Evolutionary conservation across 2,888 invertebrate genomes (phyloP).

Genomic region (Xanthorhoe designata): DNA sequence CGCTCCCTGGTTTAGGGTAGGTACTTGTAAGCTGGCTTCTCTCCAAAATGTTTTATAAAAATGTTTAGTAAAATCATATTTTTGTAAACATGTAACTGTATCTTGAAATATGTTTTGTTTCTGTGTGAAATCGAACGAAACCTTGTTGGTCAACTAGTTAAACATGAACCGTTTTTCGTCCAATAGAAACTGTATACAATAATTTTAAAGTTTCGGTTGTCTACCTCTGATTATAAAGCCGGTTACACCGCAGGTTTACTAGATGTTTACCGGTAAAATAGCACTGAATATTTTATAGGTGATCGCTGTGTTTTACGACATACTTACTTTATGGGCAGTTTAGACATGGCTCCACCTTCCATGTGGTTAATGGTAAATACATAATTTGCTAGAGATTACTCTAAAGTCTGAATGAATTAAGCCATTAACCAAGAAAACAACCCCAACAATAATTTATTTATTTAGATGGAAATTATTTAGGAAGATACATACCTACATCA

Average conservation of each 20-base stretch:
- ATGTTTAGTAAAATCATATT: too few relatives aligned
- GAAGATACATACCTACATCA: too few relatives aligned
- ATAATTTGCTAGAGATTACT: too few relatives aligned
- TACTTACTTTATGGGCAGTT: slow-evolving; percentile 16
- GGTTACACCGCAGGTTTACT: slow-evolving; percentile 5
- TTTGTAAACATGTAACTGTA: too few relatives aligned
- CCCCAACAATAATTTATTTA: too few relatives aligned
- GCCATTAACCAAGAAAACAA: too few relatives aligned
- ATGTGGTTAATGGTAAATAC: not conserved
- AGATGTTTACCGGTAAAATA: slow-evolving; percentile 1
- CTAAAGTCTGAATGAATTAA: too few relatives aligned
- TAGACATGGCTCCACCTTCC: slow-evolving; percentile 11
- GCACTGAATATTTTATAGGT: slow-evolving; percentile 11
- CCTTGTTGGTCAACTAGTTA: not conserved
- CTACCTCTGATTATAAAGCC: slow-evolving; percentile 15
- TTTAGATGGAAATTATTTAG: too few relatives aligned
- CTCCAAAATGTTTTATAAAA: too few relatives aligned
- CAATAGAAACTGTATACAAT: slow-evolving; percentile 9
- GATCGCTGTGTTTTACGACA: slow-evolving; percentile 23
- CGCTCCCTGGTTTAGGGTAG: too few relatives aligned
- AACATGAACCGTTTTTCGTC: slow-evolving; percentile 8
- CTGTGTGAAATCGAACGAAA: not conserved
- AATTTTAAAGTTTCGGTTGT: slow-evolving; percentile 1
- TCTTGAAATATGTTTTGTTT: not conserved
- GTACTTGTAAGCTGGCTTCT: too few relatives aligned